These are phyloP conservation scores for Agrochola litura DNA, from an alignment of 2,888 invertebrate genomes.

Conservation along the genomic window DNA sequence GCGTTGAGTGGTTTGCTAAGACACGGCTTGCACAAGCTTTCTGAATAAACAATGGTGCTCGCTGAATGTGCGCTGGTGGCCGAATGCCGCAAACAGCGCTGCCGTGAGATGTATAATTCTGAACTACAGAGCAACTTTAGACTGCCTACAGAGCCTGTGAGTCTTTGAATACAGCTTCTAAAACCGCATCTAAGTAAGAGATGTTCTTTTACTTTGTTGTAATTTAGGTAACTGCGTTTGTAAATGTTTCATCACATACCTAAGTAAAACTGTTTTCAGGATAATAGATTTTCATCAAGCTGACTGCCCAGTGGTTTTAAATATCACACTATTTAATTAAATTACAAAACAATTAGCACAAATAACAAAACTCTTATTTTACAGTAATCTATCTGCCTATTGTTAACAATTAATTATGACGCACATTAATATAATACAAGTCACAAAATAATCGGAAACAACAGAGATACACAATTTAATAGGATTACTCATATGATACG, in stretches of 20 bases:
- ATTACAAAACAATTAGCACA: background rate
- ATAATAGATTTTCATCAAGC: background rate
- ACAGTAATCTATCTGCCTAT: background rate
- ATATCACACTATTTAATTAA: background rate
- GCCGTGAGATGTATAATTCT: constrained; percentile 66
- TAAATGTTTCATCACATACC: background rate
- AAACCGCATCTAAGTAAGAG: constrained; percentile 26
- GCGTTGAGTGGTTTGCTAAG: constrained; percentile 76
- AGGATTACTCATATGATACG: constrained; percentile 39
- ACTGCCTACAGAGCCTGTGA: constrained; percentile 22
- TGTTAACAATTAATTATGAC: constrained; percentile 4
- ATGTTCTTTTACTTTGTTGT: constrained; percentile 5
- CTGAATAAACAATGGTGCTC: constrained; percentile 82
- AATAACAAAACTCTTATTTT: background rate
- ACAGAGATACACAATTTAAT: constrained; percentile 37
- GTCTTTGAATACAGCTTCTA: constrained; percentile 25
- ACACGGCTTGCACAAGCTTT: constrained; percentile 80
- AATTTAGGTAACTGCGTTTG: background rate
- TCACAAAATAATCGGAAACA: constrained; percentile 14
- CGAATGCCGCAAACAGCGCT: constrained; percentile 60
- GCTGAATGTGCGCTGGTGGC: constrained; percentile 67
- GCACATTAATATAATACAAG: constrained; percentile 1
- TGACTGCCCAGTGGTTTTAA: background rate
- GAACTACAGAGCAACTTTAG: constrained; percentile 39
- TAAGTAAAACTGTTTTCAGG: background rate